Conservation (phyloP, 2,888 invertebrate species). For the Drosophila antonietae region DNA sequence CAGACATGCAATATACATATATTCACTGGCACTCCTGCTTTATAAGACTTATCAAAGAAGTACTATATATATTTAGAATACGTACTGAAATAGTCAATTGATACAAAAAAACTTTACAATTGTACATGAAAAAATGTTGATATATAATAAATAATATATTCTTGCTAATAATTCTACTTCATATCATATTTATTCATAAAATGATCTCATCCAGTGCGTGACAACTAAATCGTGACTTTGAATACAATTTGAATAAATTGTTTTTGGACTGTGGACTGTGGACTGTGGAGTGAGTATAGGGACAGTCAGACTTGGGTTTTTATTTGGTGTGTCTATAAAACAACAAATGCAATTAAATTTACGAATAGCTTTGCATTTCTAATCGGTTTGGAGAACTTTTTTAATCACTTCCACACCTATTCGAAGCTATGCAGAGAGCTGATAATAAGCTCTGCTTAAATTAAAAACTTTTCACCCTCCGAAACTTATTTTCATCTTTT, state of each 20-base stretch:
- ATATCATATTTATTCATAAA: no score
- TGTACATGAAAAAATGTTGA: no score
- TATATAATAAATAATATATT: no score
- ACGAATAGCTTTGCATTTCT: slow-evolving; percentile 71
- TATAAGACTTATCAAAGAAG: no score
- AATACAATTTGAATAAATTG: not conserved
- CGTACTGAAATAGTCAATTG: no score
- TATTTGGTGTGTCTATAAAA: slow-evolving; percentile 16
- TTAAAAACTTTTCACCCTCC: slow-evolving; percentile 70
- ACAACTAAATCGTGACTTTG: not conserved
- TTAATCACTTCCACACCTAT: slow-evolving; percentile 74
- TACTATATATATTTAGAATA: no score
- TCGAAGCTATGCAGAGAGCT: slow-evolving; percentile 43
- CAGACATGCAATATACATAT: no score
- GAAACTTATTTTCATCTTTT: slow-evolving; percentile 35
- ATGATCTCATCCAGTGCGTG: no score
- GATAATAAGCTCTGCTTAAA: slow-evolving; percentile 77
- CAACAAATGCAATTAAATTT: slow-evolving; percentile 59
- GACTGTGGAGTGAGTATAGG: not conserved
- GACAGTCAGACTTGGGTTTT: not conserved
- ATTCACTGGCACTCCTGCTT: no score
- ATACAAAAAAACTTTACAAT: no score
- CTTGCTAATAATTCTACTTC: no score
- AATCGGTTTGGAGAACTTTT: slow-evolving; percentile 67
- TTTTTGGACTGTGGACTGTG: not conserved